Percentiles rank a stretch among this genome's conserved stretches.
These are phyloP conservation scores for Plagodis dolabraria DNA, from an alignment of 2,888 invertebrate species.

Conservation along the genomic window DNA sequence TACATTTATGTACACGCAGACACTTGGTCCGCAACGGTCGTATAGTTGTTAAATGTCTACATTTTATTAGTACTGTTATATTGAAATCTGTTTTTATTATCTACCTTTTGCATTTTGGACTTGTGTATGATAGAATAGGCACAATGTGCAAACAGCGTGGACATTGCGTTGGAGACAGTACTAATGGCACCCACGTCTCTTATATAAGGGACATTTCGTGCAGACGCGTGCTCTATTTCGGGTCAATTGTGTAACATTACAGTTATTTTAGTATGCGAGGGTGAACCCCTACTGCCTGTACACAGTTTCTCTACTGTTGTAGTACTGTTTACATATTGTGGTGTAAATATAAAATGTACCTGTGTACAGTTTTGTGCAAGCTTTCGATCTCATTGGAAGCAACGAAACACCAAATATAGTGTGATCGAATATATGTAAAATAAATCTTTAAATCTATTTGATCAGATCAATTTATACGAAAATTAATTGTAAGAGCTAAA, in stretches of 20 bases:
- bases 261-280: not conserved
- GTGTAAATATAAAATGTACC: conserved; percentile 32
- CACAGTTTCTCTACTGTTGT: conserved; percentile 4
- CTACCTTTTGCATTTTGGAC: conserved; percentile 71
- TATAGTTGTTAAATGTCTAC: conserved; percentile 20
- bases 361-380: conserved; percentile 55
- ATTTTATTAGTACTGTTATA: conserved; percentile 19
- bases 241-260: not conserved
- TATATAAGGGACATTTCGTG: no score
- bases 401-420: conserved; percentile 69
- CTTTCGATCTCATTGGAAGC: conserved; percentile 51
- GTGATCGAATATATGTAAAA: conserved; percentile 60
- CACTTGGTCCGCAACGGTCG: conserved; percentile 16
- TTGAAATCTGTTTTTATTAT: conserved; percentile 40
- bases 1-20: conserved; percentile 22
- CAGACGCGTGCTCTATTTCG: no score
- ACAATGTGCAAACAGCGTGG: conserved; percentile 30
- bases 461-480: conserved; percentile 73
- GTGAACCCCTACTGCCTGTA: not conserved
- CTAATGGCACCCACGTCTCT: not conserved
- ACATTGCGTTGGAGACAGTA: not conserved
- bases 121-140: conserved; percentile 57
- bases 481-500: conserved; percentile 65
- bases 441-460: conserved; percentile 59
- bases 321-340: not conserved